A percentile compares a stretch with the other conserved stretches of the same genome.
These are phyloP conservation scores for Campoplex capitator DNA, from an alignment of 2,888 invertebrate species.

Conservation along the genomic window DNA sequence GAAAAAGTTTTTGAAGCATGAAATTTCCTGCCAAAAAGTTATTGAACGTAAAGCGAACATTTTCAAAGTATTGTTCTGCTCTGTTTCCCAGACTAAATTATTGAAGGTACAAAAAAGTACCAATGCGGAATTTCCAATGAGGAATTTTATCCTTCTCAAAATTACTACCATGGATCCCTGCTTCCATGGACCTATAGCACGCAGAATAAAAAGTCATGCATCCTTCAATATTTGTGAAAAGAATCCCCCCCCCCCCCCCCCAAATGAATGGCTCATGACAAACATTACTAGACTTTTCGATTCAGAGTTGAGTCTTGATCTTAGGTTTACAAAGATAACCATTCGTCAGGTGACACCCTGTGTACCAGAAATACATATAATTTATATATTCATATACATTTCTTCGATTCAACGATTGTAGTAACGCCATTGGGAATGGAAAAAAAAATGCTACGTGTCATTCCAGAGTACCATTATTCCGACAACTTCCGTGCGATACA, in stretches of 20 bases:
- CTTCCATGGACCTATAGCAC: neutral
- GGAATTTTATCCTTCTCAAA: too few species aligned
- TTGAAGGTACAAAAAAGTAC: too few species aligned
- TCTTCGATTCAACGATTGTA: constrained; percentile 22
- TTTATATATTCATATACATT: constrained; percentile 6
- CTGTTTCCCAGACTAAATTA: neutral
- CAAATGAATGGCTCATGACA: neutral
- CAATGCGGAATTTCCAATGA: too few species aligned
- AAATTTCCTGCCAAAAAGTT: neutral
- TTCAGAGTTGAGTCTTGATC: neutral
- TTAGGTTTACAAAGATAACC: neutral
- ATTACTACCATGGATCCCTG: too few species aligned
- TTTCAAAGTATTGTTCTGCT: neutral
- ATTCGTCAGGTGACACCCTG: neutral
- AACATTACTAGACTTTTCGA: neutral
- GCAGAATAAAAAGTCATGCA: neutral
- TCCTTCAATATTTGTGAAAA: neutral
- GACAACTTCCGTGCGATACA: constrained; percentile 19
- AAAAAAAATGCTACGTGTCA: neutral
- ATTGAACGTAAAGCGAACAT: neutral
- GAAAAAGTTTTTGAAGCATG: neutral
- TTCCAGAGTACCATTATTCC: constrained; percentile 8
- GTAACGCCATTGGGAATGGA: constrained; percentile 14
- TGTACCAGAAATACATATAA: constrained; percentile 5
- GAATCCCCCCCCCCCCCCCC: too few species aligned